Conservation (phyloP, 2,113 vertebrate genomes). For the Eolophus roseicapilla region DNA sequence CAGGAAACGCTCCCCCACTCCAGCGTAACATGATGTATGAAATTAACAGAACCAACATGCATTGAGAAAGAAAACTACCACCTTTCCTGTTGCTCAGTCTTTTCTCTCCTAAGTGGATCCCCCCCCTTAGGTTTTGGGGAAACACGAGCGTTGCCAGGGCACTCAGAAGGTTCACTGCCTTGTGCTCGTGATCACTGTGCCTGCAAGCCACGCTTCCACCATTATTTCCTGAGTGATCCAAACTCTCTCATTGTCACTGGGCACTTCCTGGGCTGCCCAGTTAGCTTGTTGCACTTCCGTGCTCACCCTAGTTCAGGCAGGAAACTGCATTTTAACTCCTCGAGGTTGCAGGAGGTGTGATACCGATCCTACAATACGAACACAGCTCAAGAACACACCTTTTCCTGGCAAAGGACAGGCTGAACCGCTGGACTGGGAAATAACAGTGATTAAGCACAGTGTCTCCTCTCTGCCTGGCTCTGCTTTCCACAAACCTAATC, state of each 20-base stretch:
- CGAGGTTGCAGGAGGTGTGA: rapidly evolving
- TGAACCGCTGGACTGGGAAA: slow-evolving; percentile 40
- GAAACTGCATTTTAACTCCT: neutral
- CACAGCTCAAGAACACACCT: neutral
- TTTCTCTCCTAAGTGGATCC: neutral
- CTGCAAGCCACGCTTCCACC: rapidly evolving
- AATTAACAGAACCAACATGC: rapidly evolving
- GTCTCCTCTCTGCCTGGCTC: slow-evolving; percentile 49
- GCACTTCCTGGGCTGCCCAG: neutral
- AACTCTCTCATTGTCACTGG: neutral
- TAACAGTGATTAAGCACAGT: slow-evolving; percentile 38
- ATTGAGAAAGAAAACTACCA: neutral
- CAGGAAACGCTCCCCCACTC: neutral
- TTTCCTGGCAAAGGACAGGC: neutral
- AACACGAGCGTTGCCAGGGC: neutral
- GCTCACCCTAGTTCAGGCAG: rapidly evolving
- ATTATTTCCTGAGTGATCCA: rapidly evolving
- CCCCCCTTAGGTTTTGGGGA: neutral
- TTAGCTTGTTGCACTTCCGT: rapidly evolving
- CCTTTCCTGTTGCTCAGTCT: neutral
- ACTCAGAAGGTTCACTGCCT: neutral
- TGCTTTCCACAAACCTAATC: slow-evolving; percentile 66
- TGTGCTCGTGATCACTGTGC: rapidly evolving
- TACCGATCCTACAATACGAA: rapidly evolving
- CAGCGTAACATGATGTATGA: rapidly evolving